A percentile compares a stretch with the other conserved stretches of the same genome.
Evolutionary conservation across 2,113 vertebrate genomes (phyloP).

Genomic region (Psittacus erithacus): DNA sequence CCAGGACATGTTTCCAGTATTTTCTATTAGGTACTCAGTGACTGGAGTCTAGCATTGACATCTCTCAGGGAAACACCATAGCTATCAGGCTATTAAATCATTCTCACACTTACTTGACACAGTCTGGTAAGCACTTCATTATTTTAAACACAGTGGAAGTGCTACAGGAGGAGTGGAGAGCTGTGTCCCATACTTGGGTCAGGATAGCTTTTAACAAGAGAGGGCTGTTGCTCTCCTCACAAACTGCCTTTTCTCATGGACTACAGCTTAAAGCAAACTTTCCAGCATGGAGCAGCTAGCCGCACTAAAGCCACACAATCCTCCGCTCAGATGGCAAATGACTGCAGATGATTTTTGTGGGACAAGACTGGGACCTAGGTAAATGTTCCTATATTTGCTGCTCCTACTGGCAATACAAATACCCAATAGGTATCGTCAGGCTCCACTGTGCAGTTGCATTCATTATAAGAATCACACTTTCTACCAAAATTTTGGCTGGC

Average conservation of each 20-base stretch:
- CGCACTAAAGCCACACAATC: neutral
- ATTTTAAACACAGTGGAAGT: neutral
- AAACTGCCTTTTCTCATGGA: neutral
- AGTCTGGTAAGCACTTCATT: neutral
- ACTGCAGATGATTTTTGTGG: neutral
- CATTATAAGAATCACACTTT: neutral
- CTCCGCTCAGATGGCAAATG: neutral
- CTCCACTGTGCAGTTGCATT: neutral
- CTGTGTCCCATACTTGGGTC: accelerated
- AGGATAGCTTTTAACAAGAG: neutral
- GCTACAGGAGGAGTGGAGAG: neutral
- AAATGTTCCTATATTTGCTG: neutral
- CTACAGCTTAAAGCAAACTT: neutral
- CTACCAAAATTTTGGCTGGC: neutral
- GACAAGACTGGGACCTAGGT: neutral
- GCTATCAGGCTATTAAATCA: neutral
- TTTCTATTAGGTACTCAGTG: neutral
- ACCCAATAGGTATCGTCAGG: neutral
- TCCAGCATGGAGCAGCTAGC: neutral
- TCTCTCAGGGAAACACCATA: neutral
- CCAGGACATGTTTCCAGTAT: neutral
- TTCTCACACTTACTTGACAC: neutral
- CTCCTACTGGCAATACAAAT: neutral
- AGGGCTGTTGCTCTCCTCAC: neutral
- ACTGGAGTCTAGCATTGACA: neutral